Evolutionary conservation across 2,113 vertebrate species (phyloP).

Genomic region (Abramis brama): DNA sequence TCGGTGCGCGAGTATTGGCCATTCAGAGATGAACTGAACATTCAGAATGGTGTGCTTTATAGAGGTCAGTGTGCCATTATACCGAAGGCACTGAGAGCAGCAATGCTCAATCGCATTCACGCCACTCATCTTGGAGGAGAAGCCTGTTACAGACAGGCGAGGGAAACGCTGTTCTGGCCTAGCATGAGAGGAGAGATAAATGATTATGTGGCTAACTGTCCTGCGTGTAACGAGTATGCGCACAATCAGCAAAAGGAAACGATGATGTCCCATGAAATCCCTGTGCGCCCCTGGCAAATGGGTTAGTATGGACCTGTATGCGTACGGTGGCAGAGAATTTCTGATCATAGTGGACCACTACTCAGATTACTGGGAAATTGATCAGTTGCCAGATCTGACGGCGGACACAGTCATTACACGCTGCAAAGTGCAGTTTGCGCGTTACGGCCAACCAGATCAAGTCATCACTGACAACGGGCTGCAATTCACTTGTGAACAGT

Average conservation of each 20-base stretch:
- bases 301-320: slow-evolving; percentile 44
- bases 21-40: slow-evolving; percentile 32
- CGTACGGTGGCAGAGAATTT: slow-evolving; percentile 2
- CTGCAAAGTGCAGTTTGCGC: neutral
- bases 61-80: slow-evolving; percentile 35
- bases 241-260: neutral
- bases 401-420: neutral
- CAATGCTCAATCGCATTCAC: slow-evolving; percentile 52
- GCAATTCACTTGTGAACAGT: neutral
- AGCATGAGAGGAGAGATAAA: neutral
- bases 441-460: neutral
- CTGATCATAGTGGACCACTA: slow-evolving; percentile 50
- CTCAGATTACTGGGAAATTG: slow-evolving; percentile 22
- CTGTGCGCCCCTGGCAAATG: slow-evolving; percentile 40
- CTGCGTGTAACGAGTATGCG: neutral
- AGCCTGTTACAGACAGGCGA: neutral
- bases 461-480: neutral
- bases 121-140: slow-evolving; percentile 34
- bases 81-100: slow-evolving; percentile 32
- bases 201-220: neutral
- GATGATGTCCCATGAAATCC: slow-evolving; percentile 25
- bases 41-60: slow-evolving; percentile 45
- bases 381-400: neutral
- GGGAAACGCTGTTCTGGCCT: neutral
- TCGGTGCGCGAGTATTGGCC: slow-evolving; percentile 29